phyloP scores from a whole-genome alignment of 2,797 vertebrate species.

The Poecilia wingei region DNA sequence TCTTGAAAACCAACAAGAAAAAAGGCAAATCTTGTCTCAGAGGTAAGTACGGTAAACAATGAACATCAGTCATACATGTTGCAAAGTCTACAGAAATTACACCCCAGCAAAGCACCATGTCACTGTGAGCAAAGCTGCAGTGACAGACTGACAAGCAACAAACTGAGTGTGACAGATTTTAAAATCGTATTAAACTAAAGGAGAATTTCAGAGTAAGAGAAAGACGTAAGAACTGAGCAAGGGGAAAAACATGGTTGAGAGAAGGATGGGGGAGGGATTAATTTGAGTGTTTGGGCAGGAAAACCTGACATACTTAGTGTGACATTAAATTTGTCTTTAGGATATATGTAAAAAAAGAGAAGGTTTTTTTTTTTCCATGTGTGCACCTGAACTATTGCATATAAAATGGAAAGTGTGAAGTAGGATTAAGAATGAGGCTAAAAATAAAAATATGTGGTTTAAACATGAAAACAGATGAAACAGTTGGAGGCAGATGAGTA shows the following conservation, averaged over 20 bases:
- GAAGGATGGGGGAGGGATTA: conserved; percentile 63
- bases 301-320: conserved; percentile 78
- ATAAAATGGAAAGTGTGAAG: conserved; percentile 47
- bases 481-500: conserved; percentile 1
- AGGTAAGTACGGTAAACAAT: conserved; percentile 64
- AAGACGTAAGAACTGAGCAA: conserved; percentile 54
- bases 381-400: conserved; percentile 69
- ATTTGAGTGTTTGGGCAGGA: conserved; percentile 66
- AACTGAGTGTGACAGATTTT: conserved; percentile 80
- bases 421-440: conserved; percentile 57
- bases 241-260: conserved; percentile 51
- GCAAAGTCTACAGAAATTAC: conserved; percentile 53
- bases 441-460: conserved; percentile 30
- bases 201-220: conserved; percentile 63
- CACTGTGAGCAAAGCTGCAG: conserved; percentile 59
- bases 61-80: conserved; percentile 59
- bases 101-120: conserved; percentile 64
- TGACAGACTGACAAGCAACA: conserved; percentile 78
- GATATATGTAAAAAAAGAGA: conserved; percentile 25
- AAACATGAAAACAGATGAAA: conserved; percentile 15
- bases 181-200: conserved; percentile 82
- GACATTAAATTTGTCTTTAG: conserved; percentile 79
- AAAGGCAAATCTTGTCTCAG: conserved; percentile 42
- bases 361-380: conserved; percentile 8
- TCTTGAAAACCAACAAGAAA: conserved; percentile 14